Conservation (phyloP, 2,888 invertebrate genomes). For the Liodrosophila aerea region DNA sequence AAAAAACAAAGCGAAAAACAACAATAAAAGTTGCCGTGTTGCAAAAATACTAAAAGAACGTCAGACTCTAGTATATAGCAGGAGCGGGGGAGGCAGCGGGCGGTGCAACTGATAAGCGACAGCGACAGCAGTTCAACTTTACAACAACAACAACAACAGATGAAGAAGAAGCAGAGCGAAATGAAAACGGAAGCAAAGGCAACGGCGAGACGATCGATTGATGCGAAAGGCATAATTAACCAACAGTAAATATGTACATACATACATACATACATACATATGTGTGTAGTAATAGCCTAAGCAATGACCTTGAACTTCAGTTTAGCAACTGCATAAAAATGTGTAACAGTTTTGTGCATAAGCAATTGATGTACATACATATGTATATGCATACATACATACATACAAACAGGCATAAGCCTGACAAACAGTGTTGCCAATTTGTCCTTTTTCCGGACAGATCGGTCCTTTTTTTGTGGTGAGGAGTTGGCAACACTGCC, state of each 20-base stretch:
- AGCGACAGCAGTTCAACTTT: slow-evolving; percentile 48
- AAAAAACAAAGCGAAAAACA: slow-evolving; percentile 32
- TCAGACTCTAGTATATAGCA: too few species aligned
- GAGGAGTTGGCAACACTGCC: too few species aligned
- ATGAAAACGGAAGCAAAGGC: neutral
- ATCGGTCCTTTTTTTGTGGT: too few species aligned
- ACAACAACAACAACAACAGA: slow-evolving; percentile 30
- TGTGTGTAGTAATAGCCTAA: too few species aligned
- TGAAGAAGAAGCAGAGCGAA: slow-evolving; percentile 20
- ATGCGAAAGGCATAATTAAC: neutral
- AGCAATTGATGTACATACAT: too few species aligned
- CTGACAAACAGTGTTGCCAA: too few species aligned
- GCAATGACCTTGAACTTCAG: too few species aligned
- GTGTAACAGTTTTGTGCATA: too few species aligned
- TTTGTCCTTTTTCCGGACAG: too few species aligned
- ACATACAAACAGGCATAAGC: too few species aligned
- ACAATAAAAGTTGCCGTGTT: slow-evolving; percentile 42
- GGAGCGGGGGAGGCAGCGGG: slow-evolving; percentile 7
- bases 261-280: neutral
- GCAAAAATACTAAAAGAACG: slow-evolving; percentile 29
- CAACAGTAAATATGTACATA: neutral
- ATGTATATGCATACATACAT: too few species aligned
- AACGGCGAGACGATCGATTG: slow-evolving; percentile 3
- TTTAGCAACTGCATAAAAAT: too few species aligned
- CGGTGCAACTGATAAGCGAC: slow-evolving; percentile 1